These are phyloP conservation scores for Origma solitaria DNA, from an alignment of 2,113 vertebrate species.

Conservation along the genomic window DNA sequence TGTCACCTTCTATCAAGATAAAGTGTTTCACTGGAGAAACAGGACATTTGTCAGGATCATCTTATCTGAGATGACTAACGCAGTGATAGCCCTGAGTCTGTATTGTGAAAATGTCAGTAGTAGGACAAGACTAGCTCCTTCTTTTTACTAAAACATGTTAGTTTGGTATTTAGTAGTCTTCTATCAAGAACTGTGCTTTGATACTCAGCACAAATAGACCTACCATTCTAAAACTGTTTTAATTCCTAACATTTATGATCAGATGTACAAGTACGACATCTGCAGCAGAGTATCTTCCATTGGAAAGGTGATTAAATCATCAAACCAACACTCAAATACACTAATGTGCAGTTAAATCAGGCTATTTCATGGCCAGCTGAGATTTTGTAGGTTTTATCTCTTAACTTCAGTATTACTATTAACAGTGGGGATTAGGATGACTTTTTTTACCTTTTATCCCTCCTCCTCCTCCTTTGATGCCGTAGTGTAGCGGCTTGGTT, in stretches of 20 bases:
- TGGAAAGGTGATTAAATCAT: not conserved
- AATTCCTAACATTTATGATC: not conserved
- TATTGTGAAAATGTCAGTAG: not conserved
- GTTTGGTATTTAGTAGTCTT: not conserved
- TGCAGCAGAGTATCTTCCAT: not conserved
- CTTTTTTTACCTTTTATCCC: not conserved
- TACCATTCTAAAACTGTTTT: not conserved
- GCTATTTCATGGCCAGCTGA: not conserved
- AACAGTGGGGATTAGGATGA: not conserved
- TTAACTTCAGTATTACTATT: not conserved
- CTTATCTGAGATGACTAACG: not conserved
- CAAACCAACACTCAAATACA: not conserved
- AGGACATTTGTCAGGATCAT: not conserved
- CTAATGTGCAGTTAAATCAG: not conserved
- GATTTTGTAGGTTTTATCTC: not conserved
- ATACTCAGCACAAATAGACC: not conserved
- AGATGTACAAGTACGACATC: rapidly evolving
- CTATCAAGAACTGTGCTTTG: not conserved
- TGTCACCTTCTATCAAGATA: not conserved
- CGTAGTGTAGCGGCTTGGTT: rapidly evolving
- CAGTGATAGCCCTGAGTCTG: not conserved
- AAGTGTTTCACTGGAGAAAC: not conserved
- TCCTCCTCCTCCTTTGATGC: not conserved
- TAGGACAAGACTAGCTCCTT: not conserved
- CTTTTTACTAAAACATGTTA: not conserved